phyloP scores from a whole-genome alignment of 2,888 invertebrate genomes.

The Diaprepes abbreviatus region DNA sequence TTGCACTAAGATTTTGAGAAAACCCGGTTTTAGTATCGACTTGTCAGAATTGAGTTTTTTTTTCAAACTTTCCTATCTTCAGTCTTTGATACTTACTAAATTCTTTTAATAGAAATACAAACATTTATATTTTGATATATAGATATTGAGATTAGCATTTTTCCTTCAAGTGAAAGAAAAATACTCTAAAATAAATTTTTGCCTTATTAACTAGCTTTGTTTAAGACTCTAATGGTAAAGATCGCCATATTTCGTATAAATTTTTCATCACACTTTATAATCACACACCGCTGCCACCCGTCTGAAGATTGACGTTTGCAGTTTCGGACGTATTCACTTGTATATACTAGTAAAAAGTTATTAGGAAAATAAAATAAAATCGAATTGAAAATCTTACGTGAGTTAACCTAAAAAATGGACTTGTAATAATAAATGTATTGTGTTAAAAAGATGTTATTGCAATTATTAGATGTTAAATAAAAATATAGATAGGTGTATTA shows the following conservation, averaged over 20 bases:
- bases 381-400: conserved; percentile 23
- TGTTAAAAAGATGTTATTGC: conserved; percentile 31
- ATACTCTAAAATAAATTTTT: too few relatives aligned
- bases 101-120: too few relatives aligned
- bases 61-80: too few relatives aligned
- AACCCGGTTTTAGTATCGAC: too few relatives aligned
- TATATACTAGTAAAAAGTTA: conserved; percentile 20
- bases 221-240: conserved; percentile 8
- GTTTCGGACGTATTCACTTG: conserved; percentile 5
- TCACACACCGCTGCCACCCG: neutral
- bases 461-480: conserved; percentile 40
- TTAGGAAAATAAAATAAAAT: conserved; percentile 8
- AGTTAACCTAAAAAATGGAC: conserved; percentile 13
- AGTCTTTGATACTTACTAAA: too few relatives aligned
- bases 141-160: too few relatives aligned
- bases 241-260: neutral
- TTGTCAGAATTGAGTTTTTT: too few relatives aligned
- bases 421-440: conserved; percentile 28
- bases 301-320: neutral
- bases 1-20: too few relatives aligned
- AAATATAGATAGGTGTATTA: conserved; percentile 33
- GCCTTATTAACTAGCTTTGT: too few relatives aligned
- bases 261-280: neutral
- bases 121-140: too few relatives aligned
- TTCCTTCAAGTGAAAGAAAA: too few relatives aligned